Evolutionary conservation across 2,113 vertebrate species (phyloP).

Genomic region (Microcebus lehilahytsara): DNA sequence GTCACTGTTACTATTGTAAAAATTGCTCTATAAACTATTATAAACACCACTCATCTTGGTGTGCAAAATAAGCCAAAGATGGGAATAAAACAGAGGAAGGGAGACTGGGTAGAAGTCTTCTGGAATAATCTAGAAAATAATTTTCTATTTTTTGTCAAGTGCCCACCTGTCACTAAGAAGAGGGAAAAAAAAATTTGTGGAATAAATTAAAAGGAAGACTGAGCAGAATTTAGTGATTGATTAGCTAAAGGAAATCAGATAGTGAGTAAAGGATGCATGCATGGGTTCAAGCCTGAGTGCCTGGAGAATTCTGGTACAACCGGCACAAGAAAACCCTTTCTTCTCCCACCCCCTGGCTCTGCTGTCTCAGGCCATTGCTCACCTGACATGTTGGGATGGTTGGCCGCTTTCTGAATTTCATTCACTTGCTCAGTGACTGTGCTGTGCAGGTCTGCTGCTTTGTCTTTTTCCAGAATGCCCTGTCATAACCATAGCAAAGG

Average conservation of each 20-base stretch:
- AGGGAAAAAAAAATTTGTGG: not conserved
- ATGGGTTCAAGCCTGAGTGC: not conserved
- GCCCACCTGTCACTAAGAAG: not conserved
- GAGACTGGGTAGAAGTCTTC: not conserved
- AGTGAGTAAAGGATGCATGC: not conserved
- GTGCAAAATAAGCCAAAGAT: not conserved
- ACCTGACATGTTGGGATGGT: not conserved
- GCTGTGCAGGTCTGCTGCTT: not conserved
- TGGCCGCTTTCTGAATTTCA: not conserved
- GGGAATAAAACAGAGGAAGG: not conserved
- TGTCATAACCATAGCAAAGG: not conserved
- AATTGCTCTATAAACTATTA: not conserved
- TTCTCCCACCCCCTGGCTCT: not conserved
- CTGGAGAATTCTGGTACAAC: not conserved
- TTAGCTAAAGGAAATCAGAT: not conserved
- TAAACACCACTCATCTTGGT: not conserved
- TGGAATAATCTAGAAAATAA: not conserved
- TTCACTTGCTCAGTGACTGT: not conserved
- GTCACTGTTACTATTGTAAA: not conserved
- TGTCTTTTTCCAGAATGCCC: slow-evolving; percentile 1
- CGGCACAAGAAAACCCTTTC: not conserved
- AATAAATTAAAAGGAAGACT: slow-evolving; percentile 43
- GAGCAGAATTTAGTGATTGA: slow-evolving; percentile 28
- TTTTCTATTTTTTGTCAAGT: not conserved
- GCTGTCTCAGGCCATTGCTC: not conserved